These are phyloP conservation scores for Cossypha niveicapilla DNA, from an alignment of 2,797 vertebrate species.

Conservation along the genomic window DNA sequence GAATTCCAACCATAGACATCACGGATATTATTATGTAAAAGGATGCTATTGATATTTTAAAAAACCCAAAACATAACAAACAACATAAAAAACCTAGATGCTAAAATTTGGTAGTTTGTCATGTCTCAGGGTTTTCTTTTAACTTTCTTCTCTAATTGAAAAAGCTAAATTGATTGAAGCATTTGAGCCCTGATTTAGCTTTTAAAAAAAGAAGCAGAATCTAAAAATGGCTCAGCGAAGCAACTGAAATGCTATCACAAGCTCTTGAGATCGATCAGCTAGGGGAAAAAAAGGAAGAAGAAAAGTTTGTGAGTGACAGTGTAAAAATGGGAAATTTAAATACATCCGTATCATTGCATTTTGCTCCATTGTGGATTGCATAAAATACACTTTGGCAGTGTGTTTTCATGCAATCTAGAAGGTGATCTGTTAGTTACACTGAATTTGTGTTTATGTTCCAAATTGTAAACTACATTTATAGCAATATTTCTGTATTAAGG, in stretches of 20 bases:
- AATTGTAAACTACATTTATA: conserved; percentile 64
- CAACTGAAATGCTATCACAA: conserved; percentile 73
- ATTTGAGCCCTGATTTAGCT: conserved; percentile 74
- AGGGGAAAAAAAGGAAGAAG: conserved; percentile 35
- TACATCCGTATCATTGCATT: conserved; percentile 65
- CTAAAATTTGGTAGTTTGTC: conserved; percentile 28
- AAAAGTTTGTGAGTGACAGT: conserved; percentile 76
- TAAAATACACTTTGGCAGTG: conserved; percentile 45
- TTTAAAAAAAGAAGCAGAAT: conserved; percentile 75
- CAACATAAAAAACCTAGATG: not conserved
- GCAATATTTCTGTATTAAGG: conserved; percentile 66
- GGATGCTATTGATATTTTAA: conserved; percentile 22
- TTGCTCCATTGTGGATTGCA: conserved; percentile 53
- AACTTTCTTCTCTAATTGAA: conserved; percentile 69
- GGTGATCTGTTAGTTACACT: conserved; percentile 64
- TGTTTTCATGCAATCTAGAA: conserved; percentile 46
- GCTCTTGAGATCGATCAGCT: conserved; percentile 75
- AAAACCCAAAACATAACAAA: not conserved
- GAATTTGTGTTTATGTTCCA: conserved; percentile 69
- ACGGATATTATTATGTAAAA: not conserved
- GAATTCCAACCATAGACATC: not conserved
- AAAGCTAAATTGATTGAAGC: conserved; percentile 73
- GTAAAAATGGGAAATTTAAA: conserved; percentile 77
- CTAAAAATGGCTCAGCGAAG: conserved; percentile 75
- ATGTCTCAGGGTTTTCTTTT: conserved; percentile 61